Conservation (phyloP, 30 jellyfish, hydroid and myxozoan species). For the Turritopsis rubra region DNA sequence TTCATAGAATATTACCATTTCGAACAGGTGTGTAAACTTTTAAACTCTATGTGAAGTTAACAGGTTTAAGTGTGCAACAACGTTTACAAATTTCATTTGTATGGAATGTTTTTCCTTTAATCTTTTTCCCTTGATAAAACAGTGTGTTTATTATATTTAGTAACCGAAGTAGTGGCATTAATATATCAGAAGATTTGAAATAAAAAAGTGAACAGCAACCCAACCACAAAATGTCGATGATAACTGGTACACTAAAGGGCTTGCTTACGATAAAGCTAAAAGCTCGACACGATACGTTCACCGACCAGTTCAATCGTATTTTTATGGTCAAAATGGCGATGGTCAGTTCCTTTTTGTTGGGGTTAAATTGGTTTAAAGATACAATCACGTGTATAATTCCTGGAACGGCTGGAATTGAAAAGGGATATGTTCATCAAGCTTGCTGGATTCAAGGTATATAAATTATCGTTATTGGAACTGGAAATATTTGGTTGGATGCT, state of each 20-base stretch:
- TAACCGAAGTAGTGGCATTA: too few relatives aligned
- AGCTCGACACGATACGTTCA: constrained; percentile 17
- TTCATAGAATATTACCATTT: not conserved
- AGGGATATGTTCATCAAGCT: constrained; percentile 20
- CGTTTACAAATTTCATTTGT: not conserved
- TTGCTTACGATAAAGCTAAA: constrained; percentile 19
- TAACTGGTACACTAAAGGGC: constrained; percentile 22
- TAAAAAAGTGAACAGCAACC: not conserved
- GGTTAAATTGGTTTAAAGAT: constrained; percentile 30
- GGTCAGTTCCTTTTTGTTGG: constrained; percentile 4
- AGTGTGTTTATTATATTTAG: not conserved
- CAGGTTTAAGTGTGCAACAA: not conserved
- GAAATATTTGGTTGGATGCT: too few relatives aligned
- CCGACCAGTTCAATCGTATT: constrained; percentile 31
- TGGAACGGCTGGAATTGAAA: not conserved
- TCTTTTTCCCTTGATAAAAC: not conserved
- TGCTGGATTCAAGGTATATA: constrained; percentile 42
- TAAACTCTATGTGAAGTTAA: not conserved
- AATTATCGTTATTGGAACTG: not conserved
- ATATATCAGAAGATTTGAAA: not conserved
- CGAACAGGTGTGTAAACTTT: not conserved
- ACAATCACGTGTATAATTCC: constrained; percentile 31
- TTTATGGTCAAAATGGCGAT: constrained; percentile 33
- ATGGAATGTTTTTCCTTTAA: not conserved
- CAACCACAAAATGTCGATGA: constrained; percentile 26